A percentile compares a stretch with the other conserved stretches of the same genome.
Conservation (phyloP, 2,888 invertebrate species). For the Notocelia uddmanniana region DNA sequence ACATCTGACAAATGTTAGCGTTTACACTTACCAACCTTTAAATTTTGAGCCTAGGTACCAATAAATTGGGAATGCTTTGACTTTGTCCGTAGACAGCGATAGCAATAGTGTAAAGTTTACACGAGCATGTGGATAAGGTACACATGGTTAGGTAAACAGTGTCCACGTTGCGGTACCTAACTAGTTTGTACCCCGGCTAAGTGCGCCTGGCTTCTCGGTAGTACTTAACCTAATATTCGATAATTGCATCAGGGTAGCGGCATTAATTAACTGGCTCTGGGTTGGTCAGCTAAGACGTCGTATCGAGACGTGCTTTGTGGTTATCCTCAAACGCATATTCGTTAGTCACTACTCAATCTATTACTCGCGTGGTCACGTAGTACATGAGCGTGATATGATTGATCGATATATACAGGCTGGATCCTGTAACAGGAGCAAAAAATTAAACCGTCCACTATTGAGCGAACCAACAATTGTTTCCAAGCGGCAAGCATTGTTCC, state of each 20-base stretch:
- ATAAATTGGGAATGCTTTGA: constrained; percentile 28
- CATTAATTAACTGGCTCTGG: constrained; percentile 76
- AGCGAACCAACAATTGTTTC: too few species aligned
- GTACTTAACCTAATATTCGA: constrained; percentile 83
- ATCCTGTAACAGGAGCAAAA: too few species aligned
- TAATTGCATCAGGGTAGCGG: constrained; percentile 79
- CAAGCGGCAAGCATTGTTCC: too few species aligned
- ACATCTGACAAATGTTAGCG: background rate
- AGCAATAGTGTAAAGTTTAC: constrained; percentile 27
- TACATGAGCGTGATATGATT: background rate
- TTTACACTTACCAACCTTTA: background rate
- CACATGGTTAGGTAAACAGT: constrained; percentile 23
- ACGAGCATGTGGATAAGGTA: constrained; percentile 34
- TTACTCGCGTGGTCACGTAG: constrained; percentile 14
- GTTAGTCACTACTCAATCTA: constrained; percentile 29
- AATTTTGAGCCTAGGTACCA: constrained; percentile 13
- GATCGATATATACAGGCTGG: too few species aligned
- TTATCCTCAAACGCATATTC: constrained; percentile 45
- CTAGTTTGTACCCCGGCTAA: constrained; percentile 80
- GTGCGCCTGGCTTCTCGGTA: constrained; percentile 70
- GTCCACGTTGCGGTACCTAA: constrained; percentile 57
- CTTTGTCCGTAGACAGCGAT: constrained; percentile 24
- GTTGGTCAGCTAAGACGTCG: constrained; percentile 72
- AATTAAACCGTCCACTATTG: too few species aligned
- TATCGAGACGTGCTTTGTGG: constrained; percentile 71